Base-by-base conservation (phyloP, 2,113 vertebrate genomes). In the Halichoeres trimaculatus region DNA sequence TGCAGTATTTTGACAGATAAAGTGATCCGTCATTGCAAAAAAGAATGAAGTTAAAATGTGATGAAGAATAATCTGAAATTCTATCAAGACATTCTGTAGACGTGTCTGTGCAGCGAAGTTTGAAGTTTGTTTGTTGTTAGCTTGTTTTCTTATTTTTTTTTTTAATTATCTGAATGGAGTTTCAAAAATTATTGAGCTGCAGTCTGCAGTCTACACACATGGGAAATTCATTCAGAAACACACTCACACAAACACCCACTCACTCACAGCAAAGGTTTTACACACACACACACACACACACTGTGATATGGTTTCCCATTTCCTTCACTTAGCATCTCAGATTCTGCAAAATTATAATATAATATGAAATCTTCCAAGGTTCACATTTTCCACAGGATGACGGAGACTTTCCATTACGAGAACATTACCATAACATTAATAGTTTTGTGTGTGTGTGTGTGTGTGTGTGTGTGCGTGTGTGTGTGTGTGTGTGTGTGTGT, bases 311-410 rank as follows among this genome's bases (percentile, higher is more conserved):
- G 50, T 52, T 35, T 63, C 75, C 60, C 23, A 70, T 84, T 91
- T 78, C 70, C 45, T 45, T 78, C 72, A 70, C 22, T 83, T 74
- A 57, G 50, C 70, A 60, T 81, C 70, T 74, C 22, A 60, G 45
- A 87, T 69, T 75, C 68, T 59, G 45, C 60, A 62, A 69, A 78
- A 85, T 75, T 73, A 81, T 57, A 73, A 84, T 68, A 81, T 64
- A 71, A 90, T 80, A 8, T 5, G 47, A 75, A 76, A 77, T 81
- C 47, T 58, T 76, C 51, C 69, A 40, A 75, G 75, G 20, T 76
- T 89, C 66, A 83, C 58, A 81, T 85, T 90, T 89, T 88, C 86
- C 88, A 74, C 70, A 61, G 48, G 64, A 75, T 30, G 85, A 84
- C 73, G 73, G 62, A 70, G 78, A 75, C 62, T 85, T 89, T 86